Base-by-base conservation (phyloP, 2,113 vertebrate genomes). In the Gymnorhina tibicen region DNA sequence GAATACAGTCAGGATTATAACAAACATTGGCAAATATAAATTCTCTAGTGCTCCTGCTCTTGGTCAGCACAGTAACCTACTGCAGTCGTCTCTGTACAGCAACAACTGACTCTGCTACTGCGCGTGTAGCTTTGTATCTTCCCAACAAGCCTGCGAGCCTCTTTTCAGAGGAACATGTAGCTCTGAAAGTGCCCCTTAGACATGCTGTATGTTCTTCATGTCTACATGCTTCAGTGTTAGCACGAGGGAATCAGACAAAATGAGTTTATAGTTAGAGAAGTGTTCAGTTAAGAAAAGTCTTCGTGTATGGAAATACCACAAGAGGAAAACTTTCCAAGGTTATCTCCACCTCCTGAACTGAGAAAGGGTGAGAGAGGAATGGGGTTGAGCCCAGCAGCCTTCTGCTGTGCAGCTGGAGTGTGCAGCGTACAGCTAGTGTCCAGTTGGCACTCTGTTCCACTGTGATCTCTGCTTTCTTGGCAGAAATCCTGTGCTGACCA, bases 201-300 rank as follows among this genome's bases (percentile, higher is more conserved):
- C 9, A 26, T 52, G 44, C 35, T 32, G 1, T 0, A 0, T 13
- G 1, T 30, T 67, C 46, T 53, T 70, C 1, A 0, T 39, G 33
- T 35, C 53, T 21, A 7, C 0, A 1, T 17, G 59, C 50, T 47
- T 79, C 41, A 13, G 63, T 6, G 0, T 20, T 32, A 32, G 55
- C 1, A 1, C 0, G 1, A 78, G 16, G 33, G 9, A 73, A 53
- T 56, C 0, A 0, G 49, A 30, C 15, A 80, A 70, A 62, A 69
- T 10, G 42, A 5, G 9, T 37, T 86, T 49, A 26, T 20, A 4
- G 9, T 12, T 32, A 11, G 13, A 37, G 77, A 64, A 67, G 49
- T 20, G 22, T n/a, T 69, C 13, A 53, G 37, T 42, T n/a, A 30
- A 33, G n/a, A 69, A 42, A n/a, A 80, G 7, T 32, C 17, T 85